phyloP scores from a whole-genome alignment of 2,113 vertebrate species.

The Dicrurus megarhynchus region DNA sequence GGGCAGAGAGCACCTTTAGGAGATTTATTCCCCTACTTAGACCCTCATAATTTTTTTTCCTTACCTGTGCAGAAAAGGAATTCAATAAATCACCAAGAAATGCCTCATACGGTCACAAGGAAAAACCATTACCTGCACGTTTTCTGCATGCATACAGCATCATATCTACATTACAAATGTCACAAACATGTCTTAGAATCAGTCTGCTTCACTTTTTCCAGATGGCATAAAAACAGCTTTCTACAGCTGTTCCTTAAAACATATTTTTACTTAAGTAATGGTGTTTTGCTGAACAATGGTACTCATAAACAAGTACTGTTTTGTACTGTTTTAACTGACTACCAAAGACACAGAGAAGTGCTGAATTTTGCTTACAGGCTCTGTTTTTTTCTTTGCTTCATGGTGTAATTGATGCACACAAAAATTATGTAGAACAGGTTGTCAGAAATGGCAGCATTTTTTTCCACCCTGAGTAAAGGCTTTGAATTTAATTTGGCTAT shows the following conservation, averaged over 20 bases:
- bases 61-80: constrained; percentile 35
- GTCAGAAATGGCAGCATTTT: not conserved
- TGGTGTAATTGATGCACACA: not conserved
- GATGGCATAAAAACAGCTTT: constrained; percentile 7
- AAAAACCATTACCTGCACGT: constrained; percentile 52
- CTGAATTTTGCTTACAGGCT: not conserved
- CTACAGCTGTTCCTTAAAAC: not conserved
- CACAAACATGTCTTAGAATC: constrained; percentile 39
- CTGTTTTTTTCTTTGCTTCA: not conserved
- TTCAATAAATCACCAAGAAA: constrained; percentile 37
- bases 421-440: not conserved
- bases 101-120: not conserved
- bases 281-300: not conserved
- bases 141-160: constrained; percentile 19
- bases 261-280: constrained; percentile 9
- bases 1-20: not conserved
- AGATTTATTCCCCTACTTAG: not conserved
- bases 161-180: constrained; percentile 27
- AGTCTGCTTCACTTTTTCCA: constrained; percentile 48
- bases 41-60: not conserved
- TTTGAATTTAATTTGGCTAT: not conserved
- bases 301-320: not conserved
- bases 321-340: not conserved
- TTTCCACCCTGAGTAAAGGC: not conserved
- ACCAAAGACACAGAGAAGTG: not conserved